These are phyloP conservation scores for Aleiodes sp. DNA, from an alignment of 1,140 invertebrate species.

Conservation along the genomic window DNA sequence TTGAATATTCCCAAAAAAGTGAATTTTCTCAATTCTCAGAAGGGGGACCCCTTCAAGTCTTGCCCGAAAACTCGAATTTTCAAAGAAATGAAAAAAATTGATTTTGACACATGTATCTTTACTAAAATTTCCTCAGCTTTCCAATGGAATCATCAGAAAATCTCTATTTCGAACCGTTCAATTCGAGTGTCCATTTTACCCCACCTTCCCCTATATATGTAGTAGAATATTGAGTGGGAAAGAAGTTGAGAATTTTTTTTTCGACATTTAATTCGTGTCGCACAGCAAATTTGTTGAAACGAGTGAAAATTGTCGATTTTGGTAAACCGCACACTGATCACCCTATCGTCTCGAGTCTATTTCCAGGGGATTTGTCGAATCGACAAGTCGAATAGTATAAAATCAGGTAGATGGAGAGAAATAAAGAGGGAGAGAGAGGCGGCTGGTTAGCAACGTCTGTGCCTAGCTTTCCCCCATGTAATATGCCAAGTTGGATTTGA, in stretches of 20 bases:
- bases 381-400: slow-evolving; percentile 16
- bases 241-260: not conserved
- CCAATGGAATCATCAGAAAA: too few species aligned
- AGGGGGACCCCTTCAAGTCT: too few species aligned
- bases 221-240: not conserved
- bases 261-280: not conserved
- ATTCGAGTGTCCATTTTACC: too few species aligned
- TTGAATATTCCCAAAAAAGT: not conserved
- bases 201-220: too few species aligned
- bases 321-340: slow-evolving; percentile 17
- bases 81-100: too few species aligned
- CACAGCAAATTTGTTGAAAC: not conserved
- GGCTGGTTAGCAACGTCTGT: not conserved
- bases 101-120: too few species aligned
- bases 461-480: slow-evolving; percentile 3
- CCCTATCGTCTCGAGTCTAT: slow-evolving; percentile 3
- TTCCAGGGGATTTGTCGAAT: slow-evolving; percentile 20
- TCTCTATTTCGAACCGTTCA: too few species aligned
- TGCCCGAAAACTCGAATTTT: too few species aligned
- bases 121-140: too few species aligned
- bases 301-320: slow-evolving; percentile 21
- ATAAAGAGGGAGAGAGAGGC: slow-evolving; percentile 3
- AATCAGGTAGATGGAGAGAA: slow-evolving; percentile 7
- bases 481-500: slow-evolving; percentile 8
- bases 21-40: too few species aligned